A percentile compares a stretch with the other conserved stretches of the same genome.
These are phyloP conservation scores for Drepana arcuata DNA, from an alignment of 1,140 invertebrate genomes.

Conservation along the genomic window DNA sequence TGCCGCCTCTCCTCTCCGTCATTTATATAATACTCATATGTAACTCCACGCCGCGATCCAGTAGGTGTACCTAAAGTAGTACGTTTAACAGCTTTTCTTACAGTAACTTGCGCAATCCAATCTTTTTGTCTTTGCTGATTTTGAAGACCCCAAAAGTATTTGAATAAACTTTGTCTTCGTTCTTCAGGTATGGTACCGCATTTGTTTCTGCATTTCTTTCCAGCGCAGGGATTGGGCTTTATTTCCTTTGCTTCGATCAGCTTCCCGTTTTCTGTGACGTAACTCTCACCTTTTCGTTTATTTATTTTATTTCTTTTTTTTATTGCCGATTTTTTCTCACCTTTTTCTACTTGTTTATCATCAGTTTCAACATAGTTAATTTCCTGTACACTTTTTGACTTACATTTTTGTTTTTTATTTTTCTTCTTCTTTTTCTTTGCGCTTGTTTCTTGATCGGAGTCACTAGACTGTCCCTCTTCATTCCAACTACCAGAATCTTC, in stretches of 20 bases:
- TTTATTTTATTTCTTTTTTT: constrained; percentile 3
- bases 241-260: constrained; percentile 1
- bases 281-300: constrained; percentile 2
- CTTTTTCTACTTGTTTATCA: no score
- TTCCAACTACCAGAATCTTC: constrained; percentile 1
- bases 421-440: constrained; percentile 1
- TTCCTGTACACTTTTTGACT: not conserved
- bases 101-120: constrained; percentile 3
- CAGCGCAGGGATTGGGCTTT: constrained; percentile 9
- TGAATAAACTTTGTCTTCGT: constrained; percentile 5
- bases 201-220: constrained; percentile 3
- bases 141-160: constrained; percentile 9
- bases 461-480: not conserved
- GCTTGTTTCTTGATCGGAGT: not conserved
- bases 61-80: not conserved
- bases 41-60: not conserved
- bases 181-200: constrained; percentile 7
- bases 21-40: constrained; percentile 11
- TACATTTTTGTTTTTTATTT: not conserved
- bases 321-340: constrained; percentile 1
- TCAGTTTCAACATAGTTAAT: no score
- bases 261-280: constrained; percentile 1
- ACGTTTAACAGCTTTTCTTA: constrained; percentile 4
- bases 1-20: constrained; percentile 9
- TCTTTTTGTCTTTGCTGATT: constrained; percentile 7